phyloP scores from a whole-genome alignment of 30 jellyfish, hydroid and myxozoan species.

The Hydra vulgaris region DNA sequence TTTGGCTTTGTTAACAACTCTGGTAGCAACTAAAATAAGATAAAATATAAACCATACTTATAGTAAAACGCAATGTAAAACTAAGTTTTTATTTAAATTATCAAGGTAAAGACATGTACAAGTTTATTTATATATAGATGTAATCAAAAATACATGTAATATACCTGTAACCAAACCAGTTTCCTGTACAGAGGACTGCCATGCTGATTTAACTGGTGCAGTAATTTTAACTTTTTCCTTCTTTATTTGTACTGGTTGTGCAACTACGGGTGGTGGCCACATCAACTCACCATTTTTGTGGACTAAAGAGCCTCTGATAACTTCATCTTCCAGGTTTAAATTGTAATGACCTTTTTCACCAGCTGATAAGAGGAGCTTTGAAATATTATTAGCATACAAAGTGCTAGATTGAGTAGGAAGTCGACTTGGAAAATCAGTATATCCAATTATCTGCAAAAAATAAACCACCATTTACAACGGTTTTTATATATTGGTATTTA shows the following conservation, averaged over 20 bases:
- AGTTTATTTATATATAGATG: no score
- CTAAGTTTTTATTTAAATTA: no score
- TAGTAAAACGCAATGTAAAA: no score
- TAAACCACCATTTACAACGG: neutral
- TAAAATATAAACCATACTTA: no score
- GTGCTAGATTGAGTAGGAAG: conserved; percentile 88
- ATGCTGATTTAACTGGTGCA: conserved; percentile 64
- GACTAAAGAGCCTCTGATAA: conserved; percentile 66
- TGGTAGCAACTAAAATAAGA: no score
- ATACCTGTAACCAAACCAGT: conserved; percentile 46
- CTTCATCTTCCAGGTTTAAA: conserved; percentile 75
- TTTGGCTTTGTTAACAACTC: no score
- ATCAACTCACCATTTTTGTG: conserved; percentile 60
- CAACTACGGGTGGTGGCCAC: conserved; percentile 94
- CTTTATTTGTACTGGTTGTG: conserved; percentile 50
- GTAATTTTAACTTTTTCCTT: conserved; percentile 20
- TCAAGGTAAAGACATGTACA: no score
- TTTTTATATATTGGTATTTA: no score
- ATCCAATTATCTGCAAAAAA: conserved; percentile 54
- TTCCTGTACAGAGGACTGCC: conserved; percentile 44
- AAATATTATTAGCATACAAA: conserved; percentile 76
- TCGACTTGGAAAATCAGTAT: conserved; percentile 88
- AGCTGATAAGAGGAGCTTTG: conserved; percentile 80
- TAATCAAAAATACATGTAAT: neutral
- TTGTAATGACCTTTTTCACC: conserved; percentile 77